Evolutionary conservation across 2,113 vertebrate species (phyloP).

Genomic region (Carlito syrichta): DNA sequence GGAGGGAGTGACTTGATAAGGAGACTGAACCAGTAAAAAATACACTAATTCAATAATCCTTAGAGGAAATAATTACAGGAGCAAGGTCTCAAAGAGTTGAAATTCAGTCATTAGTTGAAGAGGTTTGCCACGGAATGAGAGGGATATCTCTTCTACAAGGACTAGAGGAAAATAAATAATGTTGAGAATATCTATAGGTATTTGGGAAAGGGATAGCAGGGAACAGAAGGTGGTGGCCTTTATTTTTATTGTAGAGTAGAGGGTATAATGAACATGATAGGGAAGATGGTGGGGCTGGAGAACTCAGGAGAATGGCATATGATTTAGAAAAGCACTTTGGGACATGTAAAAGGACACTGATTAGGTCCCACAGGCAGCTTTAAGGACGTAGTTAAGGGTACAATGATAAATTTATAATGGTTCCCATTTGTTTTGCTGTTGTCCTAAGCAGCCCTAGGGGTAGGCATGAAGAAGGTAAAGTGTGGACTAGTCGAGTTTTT

Average conservation of each 20-base stretch:
- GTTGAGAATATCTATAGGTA: background rate
- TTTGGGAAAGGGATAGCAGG: background rate
- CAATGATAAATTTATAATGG: background rate
- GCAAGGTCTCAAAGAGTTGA: background rate
- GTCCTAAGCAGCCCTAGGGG: background rate
- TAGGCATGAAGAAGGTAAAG: background rate
- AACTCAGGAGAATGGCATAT: slow-evolving; percentile 1
- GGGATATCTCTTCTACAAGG: background rate
- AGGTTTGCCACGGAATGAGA: background rate
- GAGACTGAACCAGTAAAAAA: background rate
- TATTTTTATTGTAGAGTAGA: slow-evolving; percentile 29
- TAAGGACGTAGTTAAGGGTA: background rate
- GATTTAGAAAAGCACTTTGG: background rate
- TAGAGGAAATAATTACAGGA: slow-evolving; percentile 13
- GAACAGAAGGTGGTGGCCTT: background rate
- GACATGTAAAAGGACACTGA: background rate
- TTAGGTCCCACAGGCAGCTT: background rate
- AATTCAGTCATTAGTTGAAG: background rate
- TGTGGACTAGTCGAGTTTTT: background rate
- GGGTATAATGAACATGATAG: background rate
- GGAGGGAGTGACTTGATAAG: background rate
- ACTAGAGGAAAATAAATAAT: background rate
- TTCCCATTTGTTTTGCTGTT: background rate
- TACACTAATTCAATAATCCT: slow-evolving; percentile 9
- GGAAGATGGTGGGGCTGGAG: background rate